Evolutionary conservation across 2,113 vertebrate genomes (phyloP).

Genomic region (Paradisaea rubra): DNA sequence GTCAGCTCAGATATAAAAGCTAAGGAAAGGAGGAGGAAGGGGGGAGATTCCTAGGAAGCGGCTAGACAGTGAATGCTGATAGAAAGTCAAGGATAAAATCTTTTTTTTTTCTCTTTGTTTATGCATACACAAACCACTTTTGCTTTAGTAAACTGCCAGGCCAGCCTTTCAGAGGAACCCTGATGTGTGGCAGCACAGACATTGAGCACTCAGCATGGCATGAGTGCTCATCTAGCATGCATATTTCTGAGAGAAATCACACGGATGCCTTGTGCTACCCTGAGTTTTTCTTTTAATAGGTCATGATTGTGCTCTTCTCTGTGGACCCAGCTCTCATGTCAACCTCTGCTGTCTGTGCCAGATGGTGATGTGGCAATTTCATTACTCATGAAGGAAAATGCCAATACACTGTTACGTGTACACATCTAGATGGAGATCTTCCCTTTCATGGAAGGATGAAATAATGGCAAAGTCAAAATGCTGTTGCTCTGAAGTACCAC

Average conservation of each 20-base stretch:
- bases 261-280: not conserved
- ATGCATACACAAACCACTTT: not conserved
- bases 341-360: rapidly evolving
- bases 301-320: not conserved
- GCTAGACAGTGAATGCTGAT: not conserved
- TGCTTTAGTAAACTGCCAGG: not conserved
- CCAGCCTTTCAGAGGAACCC: not conserved
- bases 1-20: not conserved
- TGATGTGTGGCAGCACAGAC: not conserved
- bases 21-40: not conserved
- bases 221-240: not conserved
- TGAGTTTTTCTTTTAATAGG: not conserved
- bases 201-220: no score
- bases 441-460: not conserved
- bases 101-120: not conserved
- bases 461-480: not conserved
- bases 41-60: not conserved
- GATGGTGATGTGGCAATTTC: not conserved
- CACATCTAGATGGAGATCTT: not conserved
- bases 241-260: not conserved
- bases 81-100: not conserved
- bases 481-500: not conserved
- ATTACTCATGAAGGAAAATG: not conserved
- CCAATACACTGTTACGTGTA: rapidly evolving
- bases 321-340: not conserved